A percentile compares a stretch with the other conserved stretches of the same genome.
phyloP scores from a whole-genome alignment of 2,888 invertebrate genomes.

The Ennomos quercinarius region DNA sequence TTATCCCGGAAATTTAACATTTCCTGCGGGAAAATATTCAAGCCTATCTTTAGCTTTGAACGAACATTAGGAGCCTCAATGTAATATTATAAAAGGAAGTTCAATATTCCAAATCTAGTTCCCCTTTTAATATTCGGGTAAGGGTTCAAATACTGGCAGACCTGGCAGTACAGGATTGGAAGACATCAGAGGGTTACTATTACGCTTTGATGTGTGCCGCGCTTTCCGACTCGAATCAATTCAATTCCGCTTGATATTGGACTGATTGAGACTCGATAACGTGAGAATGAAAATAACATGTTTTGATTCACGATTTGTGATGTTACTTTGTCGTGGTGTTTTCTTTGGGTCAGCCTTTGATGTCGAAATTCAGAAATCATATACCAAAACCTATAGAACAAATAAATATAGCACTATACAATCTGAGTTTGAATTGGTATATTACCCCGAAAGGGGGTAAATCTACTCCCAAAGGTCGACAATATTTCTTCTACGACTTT shows the following conservation, averaged over 20 bases:
- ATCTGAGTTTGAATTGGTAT: too few relatives aligned
- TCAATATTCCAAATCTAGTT: background rate
- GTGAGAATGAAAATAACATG: constrained; percentile 19
- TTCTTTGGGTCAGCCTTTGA: constrained; percentile 20
- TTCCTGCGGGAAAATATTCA: too few relatives aligned
- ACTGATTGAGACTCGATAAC: constrained; percentile 9
- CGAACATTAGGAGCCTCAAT: too few relatives aligned
- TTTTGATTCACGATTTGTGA: constrained; percentile 13
- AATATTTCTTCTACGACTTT: too few relatives aligned
- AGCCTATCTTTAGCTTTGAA: too few relatives aligned
- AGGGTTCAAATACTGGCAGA: constrained; percentile 13
- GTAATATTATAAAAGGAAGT: too few relatives aligned
- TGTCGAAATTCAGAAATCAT: constrained; percentile 2
- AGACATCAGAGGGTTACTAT: constrained; percentile 7
- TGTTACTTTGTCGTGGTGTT: constrained; percentile 4
- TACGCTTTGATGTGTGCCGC: constrained; percentile 19
- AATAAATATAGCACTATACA: too few relatives aligned
- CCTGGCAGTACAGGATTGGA: constrained; percentile 14
- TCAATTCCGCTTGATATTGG: constrained; percentile 17
- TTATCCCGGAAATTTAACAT: too few relatives aligned
- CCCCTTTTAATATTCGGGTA: background rate
- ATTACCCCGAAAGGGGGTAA: too few relatives aligned
- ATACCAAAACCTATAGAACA: too few relatives aligned
- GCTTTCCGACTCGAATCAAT: constrained; percentile 13
- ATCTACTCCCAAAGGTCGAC: too few relatives aligned